Evolutionary conservation across 2,888 invertebrate genomes (phyloP).

Genomic region (Drosophila subsilvestris): DNA sequence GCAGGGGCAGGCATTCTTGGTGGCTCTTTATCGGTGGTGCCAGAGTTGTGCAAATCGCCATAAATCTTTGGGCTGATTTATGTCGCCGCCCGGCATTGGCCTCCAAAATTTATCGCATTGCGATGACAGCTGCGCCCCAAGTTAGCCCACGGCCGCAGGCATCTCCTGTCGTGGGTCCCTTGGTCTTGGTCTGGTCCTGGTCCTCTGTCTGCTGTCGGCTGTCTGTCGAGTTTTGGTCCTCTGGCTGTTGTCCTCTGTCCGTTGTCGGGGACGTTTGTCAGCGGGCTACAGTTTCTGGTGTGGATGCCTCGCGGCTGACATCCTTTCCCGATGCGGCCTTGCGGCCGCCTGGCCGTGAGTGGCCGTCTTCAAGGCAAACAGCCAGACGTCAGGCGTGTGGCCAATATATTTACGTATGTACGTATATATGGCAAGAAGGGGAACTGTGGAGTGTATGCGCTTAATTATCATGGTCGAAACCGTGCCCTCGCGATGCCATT

Average conservation of each 20-base stretch:
- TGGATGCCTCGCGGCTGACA: conserved; percentile 51
- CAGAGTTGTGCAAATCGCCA: conserved; percentile 74
- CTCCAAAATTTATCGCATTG: conserved; percentile 72
- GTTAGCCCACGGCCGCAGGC: conserved; percentile 36
- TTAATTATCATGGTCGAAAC: conserved; percentile 74
- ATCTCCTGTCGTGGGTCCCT: conserved; percentile 30
- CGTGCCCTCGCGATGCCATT: conserved; percentile 63
- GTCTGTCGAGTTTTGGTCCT: conserved; percentile 5
- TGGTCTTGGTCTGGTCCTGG: conserved; percentile 12
- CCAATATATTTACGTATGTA: conserved; percentile 17
- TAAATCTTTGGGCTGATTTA: conserved; percentile 79
- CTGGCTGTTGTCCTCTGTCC: conserved; percentile 15
- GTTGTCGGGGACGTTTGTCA: conserved; percentile 37
- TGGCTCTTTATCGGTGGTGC: conserved; percentile 58
- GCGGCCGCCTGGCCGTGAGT: conserved; percentile 20
- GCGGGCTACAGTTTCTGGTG: conserved; percentile 46
- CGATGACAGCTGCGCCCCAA: conserved; percentile 63
- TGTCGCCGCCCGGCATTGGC: conserved; percentile 75
- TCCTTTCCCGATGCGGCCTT: conserved; percentile 59
- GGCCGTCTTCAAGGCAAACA: conserved; percentile 69
- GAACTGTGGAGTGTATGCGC: conserved; percentile 48
- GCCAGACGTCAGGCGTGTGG: conserved; percentile 34
- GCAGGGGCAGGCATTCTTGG: conserved; percentile 21
- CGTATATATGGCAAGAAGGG: conserved; percentile 13
- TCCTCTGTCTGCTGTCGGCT: conserved; percentile 7